A percentile compares a stretch with the other conserved stretches of the same genome.
Conservation (phyloP, 2,797 vertebrate genomes). For the Novumbra hubbsi region DNA sequence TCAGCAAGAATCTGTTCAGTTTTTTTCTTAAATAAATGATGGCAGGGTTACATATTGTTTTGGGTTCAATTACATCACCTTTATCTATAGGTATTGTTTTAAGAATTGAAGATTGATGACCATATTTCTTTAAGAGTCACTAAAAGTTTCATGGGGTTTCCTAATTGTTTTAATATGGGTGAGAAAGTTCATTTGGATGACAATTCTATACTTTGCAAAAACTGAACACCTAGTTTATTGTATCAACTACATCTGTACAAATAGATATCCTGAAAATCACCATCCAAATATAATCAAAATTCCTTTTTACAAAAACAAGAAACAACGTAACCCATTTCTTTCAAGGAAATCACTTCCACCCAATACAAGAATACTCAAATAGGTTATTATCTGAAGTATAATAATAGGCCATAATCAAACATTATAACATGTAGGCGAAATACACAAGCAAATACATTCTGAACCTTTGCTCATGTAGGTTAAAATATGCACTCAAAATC, state of each 20-base stretch:
- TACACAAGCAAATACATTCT: no score
- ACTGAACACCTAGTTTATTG: conserved; percentile 9
- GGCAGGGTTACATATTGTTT: no score
- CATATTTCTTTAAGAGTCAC: no score
- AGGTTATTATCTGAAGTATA: neutral
- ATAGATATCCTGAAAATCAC: neutral
- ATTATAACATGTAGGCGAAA: neutral
- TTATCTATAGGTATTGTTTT: no score
- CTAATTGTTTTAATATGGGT: no score
- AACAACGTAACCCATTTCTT: neutral
- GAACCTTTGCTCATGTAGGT: no score
- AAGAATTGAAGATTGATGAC: no score
- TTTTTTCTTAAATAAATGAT: no score
- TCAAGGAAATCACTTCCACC: neutral
- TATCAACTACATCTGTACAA: neutral
- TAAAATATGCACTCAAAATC: no score
- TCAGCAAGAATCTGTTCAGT: no score
- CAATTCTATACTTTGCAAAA: conserved; percentile 8
- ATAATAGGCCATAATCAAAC: neutral
- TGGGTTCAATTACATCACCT: no score
- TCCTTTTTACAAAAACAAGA: neutral
- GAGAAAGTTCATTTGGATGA: conserved; percentile 6
- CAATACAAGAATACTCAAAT: neutral
- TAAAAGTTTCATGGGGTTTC: no score
- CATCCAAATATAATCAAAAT: neutral